Percentiles rank a stretch among this genome's conserved stretches.
These are phyloP conservation scores for Xyliphius kryptos DNA, from an alignment of 2,113 vertebrate species.

Conservation along the genomic window DNA sequence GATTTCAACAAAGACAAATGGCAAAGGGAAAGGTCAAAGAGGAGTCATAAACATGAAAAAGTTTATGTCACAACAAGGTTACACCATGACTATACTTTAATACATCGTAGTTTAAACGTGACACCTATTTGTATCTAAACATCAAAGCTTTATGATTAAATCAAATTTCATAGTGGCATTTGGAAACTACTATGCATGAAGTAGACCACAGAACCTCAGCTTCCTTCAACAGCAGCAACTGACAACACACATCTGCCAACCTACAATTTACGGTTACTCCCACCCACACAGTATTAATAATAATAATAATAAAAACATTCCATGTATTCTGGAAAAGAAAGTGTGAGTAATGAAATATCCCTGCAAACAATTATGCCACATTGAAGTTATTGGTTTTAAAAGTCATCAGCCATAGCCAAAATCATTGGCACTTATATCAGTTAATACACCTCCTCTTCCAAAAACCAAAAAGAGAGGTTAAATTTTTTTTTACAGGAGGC, in stretches of 20 bases:
- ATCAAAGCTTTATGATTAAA: no score
- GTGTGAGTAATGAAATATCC: background rate
- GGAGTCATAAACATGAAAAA: background rate
- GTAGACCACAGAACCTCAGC: background rate
- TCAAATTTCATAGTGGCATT: no score
- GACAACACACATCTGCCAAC: constrained; percentile 8
- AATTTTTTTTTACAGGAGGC: no score
- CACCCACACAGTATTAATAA: background rate
- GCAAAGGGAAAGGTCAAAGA: background rate
- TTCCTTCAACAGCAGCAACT: constrained; percentile 18
- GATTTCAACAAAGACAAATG: background rate
- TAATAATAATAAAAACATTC: background rate
- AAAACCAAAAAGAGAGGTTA: no score
- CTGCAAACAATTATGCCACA: background rate
- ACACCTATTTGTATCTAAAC: no score
- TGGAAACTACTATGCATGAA: background rate
- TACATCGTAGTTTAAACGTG: no score
- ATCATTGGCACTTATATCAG: no score
- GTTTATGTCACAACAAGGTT: background rate
- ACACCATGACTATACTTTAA: no score
- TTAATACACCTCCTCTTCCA: no score
- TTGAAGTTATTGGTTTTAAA: background rate
- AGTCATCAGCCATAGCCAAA: background rate
- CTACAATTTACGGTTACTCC: constrained; percentile 5
- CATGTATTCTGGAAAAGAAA: background rate